Conservation (phyloP, 2,113 vertebrate genomes). For the Pachycephala philippinensis region DNA sequence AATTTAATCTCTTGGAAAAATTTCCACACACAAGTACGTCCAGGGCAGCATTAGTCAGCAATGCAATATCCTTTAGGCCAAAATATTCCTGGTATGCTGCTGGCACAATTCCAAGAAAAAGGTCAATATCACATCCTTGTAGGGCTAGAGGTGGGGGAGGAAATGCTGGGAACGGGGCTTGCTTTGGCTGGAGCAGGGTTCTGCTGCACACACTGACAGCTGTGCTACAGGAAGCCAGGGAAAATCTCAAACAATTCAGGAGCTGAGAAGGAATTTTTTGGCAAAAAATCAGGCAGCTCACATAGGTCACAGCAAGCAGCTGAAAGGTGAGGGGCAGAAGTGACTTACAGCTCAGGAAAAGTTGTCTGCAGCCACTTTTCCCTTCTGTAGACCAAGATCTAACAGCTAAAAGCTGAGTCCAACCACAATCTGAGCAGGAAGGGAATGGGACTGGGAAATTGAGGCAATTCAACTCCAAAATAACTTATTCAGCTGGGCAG, state of each 20-base stretch:
- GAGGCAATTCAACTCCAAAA: neutral
- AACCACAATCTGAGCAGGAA: neutral
- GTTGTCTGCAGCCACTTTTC: neutral
- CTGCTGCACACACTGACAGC: neutral
- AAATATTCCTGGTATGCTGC: neutral
- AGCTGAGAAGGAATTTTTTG: neutral
- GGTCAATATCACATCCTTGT: neutral
- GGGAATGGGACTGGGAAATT: neutral
- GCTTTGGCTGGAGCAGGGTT: neutral
- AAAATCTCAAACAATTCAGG: neutral
- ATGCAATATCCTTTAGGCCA: neutral
- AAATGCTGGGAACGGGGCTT: neutral
- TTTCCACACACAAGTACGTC: neutral
- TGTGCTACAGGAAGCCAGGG: neutral
- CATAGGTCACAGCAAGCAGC: neutral
- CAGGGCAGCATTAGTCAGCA: neutral
- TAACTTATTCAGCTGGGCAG: neutral
- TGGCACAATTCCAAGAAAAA: neutral
- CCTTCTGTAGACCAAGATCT: neutral
- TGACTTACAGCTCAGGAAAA: neutral
- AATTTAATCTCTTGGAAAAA: neutral
- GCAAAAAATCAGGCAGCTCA: neutral
- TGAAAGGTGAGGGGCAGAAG: neutral
- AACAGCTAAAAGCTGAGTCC: neutral
- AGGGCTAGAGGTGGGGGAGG: neutral